A percentile compares a stretch with the other conserved stretches of the same genome.
Conservation (phyloP, 2,888 invertebrate species). For the Ophraella communa region DNA sequence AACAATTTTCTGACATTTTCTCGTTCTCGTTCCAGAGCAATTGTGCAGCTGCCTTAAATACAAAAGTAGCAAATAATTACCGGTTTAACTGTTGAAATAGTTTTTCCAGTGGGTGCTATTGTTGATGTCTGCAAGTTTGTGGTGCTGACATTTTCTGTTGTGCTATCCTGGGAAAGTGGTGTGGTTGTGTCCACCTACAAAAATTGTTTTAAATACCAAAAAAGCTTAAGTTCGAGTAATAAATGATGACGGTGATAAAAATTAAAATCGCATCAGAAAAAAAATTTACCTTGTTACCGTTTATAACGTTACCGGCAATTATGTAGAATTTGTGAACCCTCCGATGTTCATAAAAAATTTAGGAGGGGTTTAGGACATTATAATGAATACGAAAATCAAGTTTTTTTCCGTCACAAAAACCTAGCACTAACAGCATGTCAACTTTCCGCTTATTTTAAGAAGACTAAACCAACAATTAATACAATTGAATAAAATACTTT, state of each 20-base stretch:
- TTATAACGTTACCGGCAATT: constrained; percentile 12
- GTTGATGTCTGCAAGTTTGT: constrained; percentile 25
- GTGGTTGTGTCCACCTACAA: constrained; percentile 20
- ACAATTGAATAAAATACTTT: too few relatives aligned
- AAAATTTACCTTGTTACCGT: neutral
- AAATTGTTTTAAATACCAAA: neutral
- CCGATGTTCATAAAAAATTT: too few relatives aligned
- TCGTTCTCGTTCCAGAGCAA: too few relatives aligned
- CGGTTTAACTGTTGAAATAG: constrained; percentile 30
- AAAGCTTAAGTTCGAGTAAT: neutral
- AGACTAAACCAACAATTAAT: too few relatives aligned
- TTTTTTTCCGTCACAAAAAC: too few relatives aligned
- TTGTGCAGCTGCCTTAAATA: too few relatives aligned
- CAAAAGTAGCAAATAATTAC: constrained; percentile 29
- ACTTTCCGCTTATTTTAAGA: too few relatives aligned
- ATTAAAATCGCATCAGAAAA: neutral
- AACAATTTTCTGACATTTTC: too few relatives aligned
- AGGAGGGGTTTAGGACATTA: too few relatives aligned
- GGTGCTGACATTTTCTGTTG: neutral
- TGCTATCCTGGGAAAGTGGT: constrained; percentile 14
- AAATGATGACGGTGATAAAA: neutral
- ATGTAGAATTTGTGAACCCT: too few relatives aligned
- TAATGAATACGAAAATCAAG: too few relatives aligned
- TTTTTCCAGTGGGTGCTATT: constrained; percentile 44
- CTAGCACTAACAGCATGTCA: too few relatives aligned